phyloP scores from a whole-genome alignment of 2,113 vertebrate genomes.

The Gavialis gangeticus region DNA sequence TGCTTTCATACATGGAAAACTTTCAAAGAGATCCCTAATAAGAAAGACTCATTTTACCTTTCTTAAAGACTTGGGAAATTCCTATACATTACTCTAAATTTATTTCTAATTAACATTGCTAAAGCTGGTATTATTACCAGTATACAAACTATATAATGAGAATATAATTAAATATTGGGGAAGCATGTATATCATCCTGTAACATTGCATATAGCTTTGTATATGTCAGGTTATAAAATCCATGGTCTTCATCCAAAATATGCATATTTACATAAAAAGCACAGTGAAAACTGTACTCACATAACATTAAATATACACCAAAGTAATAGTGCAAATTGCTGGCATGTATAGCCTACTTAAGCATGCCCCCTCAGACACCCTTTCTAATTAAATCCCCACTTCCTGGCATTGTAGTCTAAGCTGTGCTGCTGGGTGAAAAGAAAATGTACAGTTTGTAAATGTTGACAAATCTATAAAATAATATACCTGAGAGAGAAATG shows the following conservation, averaged over 20 bases:
- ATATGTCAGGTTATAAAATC: not conserved
- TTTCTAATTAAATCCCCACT: not conserved
- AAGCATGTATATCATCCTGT: not conserved
- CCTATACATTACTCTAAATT: not conserved
- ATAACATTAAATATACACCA: not conserved
- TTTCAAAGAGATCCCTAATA: not conserved
- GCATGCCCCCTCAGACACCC: not conserved
- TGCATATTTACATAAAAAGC: not conserved
- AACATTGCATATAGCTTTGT: not conserved
- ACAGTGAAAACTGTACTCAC: not conserved
- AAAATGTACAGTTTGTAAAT: not conserved
- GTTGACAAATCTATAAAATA: constrained; percentile 25
- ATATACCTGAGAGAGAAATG: constrained; percentile 11
- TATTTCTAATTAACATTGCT: constrained; percentile 34
- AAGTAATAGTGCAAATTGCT: constrained; percentile 14
- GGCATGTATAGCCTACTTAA: not conserved
- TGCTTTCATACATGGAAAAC: not conserved
- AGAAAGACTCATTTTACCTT: not conserved
- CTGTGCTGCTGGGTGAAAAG: not conserved
- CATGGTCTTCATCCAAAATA: not conserved
- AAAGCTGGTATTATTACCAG: constrained; percentile 4
- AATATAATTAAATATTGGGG: not conserved
- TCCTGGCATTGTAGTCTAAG: constrained; percentile 14
- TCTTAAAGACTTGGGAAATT: constrained; percentile 9
- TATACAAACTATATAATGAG: not conserved